Conservation (phyloP, 2,113 vertebrate genomes). For the Solenodon paradoxus region DNA sequence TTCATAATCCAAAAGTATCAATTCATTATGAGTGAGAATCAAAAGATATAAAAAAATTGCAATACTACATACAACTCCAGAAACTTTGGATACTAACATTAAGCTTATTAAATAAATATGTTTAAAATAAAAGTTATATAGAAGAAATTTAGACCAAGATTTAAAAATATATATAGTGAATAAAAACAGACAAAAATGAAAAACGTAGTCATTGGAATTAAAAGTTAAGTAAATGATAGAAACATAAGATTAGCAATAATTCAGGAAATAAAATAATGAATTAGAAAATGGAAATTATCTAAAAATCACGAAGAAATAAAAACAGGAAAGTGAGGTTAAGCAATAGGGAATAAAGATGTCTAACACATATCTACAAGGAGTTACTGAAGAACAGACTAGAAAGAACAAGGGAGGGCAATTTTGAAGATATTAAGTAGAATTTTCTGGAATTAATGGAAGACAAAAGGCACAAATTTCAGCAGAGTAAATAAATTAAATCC, state of each 20-base stretch:
- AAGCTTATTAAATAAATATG: background rate
- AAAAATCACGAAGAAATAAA: conserved; percentile 20
- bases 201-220: conserved; percentile 3
- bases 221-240: background rate
- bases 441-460: background rate
- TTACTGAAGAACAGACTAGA: background rate
- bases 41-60: background rate
- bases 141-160: background rate
- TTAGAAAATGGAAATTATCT: background rate
- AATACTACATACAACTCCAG: background rate
- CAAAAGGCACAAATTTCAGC: background rate
- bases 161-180: background rate
- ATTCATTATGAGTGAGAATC: background rate
- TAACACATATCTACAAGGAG: background rate
- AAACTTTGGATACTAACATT: background rate
- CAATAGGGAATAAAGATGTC: background rate
- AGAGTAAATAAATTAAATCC: background rate
- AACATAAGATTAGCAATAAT: background rate
- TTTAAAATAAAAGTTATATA: background rate
- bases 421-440: background rate
- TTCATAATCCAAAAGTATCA: background rate
- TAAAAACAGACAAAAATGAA: background rate
- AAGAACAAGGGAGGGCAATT: background rate
- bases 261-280: conserved; percentile 3
- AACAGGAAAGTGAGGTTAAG: background rate